Base-by-base conservation (phyloP, 2,888 invertebrate genomes). In the Dryobotodes eremita region DNA sequence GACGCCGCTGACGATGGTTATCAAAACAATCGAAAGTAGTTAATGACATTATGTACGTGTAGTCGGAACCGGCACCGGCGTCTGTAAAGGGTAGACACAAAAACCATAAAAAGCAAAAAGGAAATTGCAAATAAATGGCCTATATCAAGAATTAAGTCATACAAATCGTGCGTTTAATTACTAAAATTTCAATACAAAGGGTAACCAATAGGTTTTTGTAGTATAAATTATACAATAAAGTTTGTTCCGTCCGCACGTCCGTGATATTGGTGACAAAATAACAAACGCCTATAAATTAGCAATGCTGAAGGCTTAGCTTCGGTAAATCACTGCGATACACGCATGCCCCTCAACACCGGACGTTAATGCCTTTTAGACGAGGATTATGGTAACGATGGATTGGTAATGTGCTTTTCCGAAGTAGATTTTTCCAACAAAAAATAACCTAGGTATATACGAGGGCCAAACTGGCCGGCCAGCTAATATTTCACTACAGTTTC, bases 261-360 rank as follows among this genome's bases (percentile, higher is more conserved):
- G 69, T 82, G 71, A 76, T 85, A 79, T 80, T 80, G 76, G 86
- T 82, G 87, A 87, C 87, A 87, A 86, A 91, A 88, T 89, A 92
- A 92, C 91, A 91, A 91, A 91, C 86, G 88, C 83, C 86, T 86
- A 91, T 92, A 92, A 91, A 93, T 93, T 92, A 92, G 84, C 87
- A 79, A 92, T 91, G 89, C 92, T 75, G 77, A 89, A 85, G 86
- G 89, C 85, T 88, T 90, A 83, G 88, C 80, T 79, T 82, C 88
- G 84, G 91, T 94, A 93, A 93, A 92, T 93, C 92, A 92, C 76
- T 73, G 65, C 80, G 81, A 81, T 90, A 92, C 92, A 94, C 87
- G 92, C 86, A 88, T 90, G 91, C 89, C 82, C 83, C 84, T 90
- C 90, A 88, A 90, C 89, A 71, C 83, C 82, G 85, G 88, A 89